Percentiles rank a stretch among this genome's conserved stretches.
Conservation (phyloP, 2,797 vertebrate genomes). For the Sparidentex hasta region DNA sequence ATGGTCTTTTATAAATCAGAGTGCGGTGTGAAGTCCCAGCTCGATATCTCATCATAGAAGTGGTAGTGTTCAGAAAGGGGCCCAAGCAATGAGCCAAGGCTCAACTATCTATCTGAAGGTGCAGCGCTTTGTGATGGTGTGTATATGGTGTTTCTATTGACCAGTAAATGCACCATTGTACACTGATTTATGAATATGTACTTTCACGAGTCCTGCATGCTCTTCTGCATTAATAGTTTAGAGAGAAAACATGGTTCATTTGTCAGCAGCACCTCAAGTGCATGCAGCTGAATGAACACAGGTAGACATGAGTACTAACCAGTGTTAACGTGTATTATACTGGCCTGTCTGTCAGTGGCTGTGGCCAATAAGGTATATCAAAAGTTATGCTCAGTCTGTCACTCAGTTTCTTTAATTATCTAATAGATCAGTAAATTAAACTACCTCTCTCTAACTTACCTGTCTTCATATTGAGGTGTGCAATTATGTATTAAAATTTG, state of each 20-base stretch:
- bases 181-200: slow-evolving; percentile 70
- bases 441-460: not conserved
- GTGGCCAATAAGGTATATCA: slow-evolving; percentile 4
- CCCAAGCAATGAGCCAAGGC: slow-evolving; percentile 70
- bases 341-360: slow-evolving; percentile 13
- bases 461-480: not conserved
- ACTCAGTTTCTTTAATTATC: not conserved
- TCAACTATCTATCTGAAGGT: slow-evolving; percentile 64
- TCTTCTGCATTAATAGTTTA: slow-evolving; percentile 57
- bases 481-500: not conserved
- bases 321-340: slow-evolving; percentile 6
- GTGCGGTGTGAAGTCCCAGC: slow-evolving; percentile 67
- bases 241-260: slow-evolving; percentile 57
- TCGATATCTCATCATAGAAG: slow-evolving; percentile 83
- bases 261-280: slow-evolving; percentile 51
- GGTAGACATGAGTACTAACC: slow-evolving; percentile 31
- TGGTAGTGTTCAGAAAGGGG: slow-evolving; percentile 74
- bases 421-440: too few relatives aligned
- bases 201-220: slow-evolving; percentile 46
- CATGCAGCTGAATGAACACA: slow-evolving; percentile 50
- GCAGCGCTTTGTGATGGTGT: slow-evolving; percentile 53
- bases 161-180: slow-evolving; percentile 57
- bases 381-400: slow-evolving; percentile 5
- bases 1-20: slow-evolving; percentile 80
- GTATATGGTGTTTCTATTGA: slow-evolving; percentile 63